These are phyloP conservation scores for Pseudomugil tenellus DNA, from an alignment of 2,797 vertebrate genomes.

Conservation along the genomic window DNA sequence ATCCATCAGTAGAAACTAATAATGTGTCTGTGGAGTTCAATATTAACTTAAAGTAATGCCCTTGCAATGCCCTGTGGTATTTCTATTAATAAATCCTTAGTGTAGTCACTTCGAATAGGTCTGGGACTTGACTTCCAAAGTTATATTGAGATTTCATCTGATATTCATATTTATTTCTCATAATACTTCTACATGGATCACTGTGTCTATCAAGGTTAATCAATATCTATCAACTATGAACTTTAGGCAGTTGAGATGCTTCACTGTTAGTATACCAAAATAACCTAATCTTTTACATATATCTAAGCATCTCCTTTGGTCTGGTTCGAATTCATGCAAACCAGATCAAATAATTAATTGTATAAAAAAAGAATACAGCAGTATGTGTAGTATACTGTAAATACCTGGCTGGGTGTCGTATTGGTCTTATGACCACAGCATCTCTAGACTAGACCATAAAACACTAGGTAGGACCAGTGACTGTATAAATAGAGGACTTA, in stretches of 20 bases:
- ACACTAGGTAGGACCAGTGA: too few species aligned
- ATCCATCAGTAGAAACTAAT: slow-evolving; percentile 53
- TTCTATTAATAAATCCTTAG: slow-evolving; percentile 33
- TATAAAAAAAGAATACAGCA: too few species aligned
- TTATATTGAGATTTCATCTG: slow-evolving; percentile 22
- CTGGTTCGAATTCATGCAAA: not conserved
- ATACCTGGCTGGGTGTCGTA: too few species aligned
- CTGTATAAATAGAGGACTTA: too few species aligned
- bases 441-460: too few species aligned
- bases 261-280: not conserved
- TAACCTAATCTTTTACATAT: not conserved
- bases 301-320: not conserved
- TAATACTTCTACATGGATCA: not conserved
- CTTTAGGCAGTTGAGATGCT: not conserved
- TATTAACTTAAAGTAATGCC: slow-evolving; percentile 50
- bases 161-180: slow-evolving; percentile 6
- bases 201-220: slow-evolving; percentile 4
- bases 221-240: too few species aligned
- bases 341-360: too few species aligned
- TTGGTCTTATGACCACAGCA: too few species aligned
- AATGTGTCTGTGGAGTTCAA: slow-evolving; percentile 33
- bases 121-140: slow-evolving; percentile 25
- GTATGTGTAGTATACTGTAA: too few species aligned
- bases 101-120: slow-evolving; percentile 6
- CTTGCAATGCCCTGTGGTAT: slow-evolving; percentile 22